Base-by-base conservation (phyloP, 2,797 vertebrate species). In the Manis pentadactyla region DNA sequence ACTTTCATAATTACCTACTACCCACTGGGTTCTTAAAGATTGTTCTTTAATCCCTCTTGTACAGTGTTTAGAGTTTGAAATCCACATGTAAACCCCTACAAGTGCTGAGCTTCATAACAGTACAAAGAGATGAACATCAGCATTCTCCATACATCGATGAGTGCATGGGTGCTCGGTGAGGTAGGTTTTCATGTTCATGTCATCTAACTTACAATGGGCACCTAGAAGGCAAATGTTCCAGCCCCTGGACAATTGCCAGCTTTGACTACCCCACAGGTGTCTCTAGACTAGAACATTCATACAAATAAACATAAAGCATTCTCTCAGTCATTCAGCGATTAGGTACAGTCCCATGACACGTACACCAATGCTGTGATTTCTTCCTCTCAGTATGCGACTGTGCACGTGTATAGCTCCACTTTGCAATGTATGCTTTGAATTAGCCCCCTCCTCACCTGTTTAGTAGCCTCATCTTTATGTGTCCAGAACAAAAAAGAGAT, bases 1-100 rank as follows among this genome's bases (percentile, higher is more conserved):
- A 64, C 8, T 89, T 53, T 49, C 39, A 49, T 92, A 78, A 92
- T 94, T 84, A 71, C 23, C 19, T 93, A n/a, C 55, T 86, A 92
- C 29, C 69, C 27, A 63, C 19, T 68, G 59, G 61, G 59, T 39
- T 92, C 87, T 84, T 89, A 71, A 46, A 93, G 18, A 12, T 74
- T 90, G 49, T 57, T 92, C 42, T 68, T 49, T 95, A 97, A 93
- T 84, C 74, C 18, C 37, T 82, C 34, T 84, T 34, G 29, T 82
- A 71, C 8, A 71, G 15, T 31, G 12, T 71, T 96, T 83, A 88
- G 53, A 77, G 74, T 73, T 59, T 93, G 55, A 95, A 91, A 87
- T 82, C 63, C 7, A 23, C 7, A n/a, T 92, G 85, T 92, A 77
- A 14, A 73, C 3, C 12, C 17, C 27, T 61, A 49, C 73, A 86